These are phyloP conservation scores for Dugesia japonica DNA, from an alignment of 2,888 invertebrate species.

Conservation along the genomic window DNA sequence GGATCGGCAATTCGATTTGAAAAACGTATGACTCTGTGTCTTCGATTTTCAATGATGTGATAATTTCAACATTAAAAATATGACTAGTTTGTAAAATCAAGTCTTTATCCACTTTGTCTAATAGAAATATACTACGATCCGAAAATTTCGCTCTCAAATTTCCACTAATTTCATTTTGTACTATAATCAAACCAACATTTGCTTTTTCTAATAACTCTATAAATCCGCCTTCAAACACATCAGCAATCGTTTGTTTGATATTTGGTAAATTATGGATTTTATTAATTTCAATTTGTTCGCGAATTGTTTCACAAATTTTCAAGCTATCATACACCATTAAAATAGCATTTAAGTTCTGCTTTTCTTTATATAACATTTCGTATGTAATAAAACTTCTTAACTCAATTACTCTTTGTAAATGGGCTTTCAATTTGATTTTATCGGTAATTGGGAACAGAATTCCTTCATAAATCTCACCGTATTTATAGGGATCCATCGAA, in stretches of 20 bases:
- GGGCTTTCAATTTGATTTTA: background rate
- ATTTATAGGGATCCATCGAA: background rate
- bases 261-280: background rate
- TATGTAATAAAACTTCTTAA: slow-evolving; percentile 6
- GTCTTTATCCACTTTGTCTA: background rate
- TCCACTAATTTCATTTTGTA: background rate
- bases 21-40: background rate
- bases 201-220: background rate
- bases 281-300: background rate
- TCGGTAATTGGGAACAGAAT: background rate
- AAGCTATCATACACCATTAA: background rate
- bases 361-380: background rate
- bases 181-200: background rate
- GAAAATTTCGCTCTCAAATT: background rate
- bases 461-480: background rate
- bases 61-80: background rate
- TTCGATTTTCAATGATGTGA: slow-evolving; percentile 5
- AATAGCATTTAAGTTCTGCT: background rate
- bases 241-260: background rate
- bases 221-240: background rate
- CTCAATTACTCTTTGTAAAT: background rate
- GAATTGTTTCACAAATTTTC: background rate
- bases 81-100: background rate
- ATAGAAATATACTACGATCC: background rate
- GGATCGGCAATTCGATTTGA: background rate